A percentile compares a stretch with the other conserved stretches of the same genome.
Conservation (phyloP, 2,888 invertebrate species). For the Drosophila silvestris region DNA sequence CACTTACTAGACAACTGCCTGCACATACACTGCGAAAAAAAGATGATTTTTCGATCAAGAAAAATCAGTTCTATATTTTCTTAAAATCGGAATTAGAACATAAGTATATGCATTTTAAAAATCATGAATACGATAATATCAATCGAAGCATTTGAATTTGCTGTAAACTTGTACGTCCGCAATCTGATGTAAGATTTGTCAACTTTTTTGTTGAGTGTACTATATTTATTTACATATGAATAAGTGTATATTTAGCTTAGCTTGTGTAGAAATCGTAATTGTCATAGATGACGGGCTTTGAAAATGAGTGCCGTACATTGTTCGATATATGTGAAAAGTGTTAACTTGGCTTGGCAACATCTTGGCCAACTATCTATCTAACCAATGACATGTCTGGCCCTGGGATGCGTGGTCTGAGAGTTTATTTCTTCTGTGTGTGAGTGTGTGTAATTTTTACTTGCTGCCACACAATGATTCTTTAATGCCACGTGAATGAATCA, state of each 20-base stretch:
- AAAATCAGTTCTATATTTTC: neutral
- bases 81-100: neutral
- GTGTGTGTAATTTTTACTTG: conserved; percentile 16
- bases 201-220: conserved; percentile 4
- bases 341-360: conserved; percentile 51
- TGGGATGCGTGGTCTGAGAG: conserved; percentile 5
- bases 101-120: neutral
- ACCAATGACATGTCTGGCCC: conserved; percentile 3
- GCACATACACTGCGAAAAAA: neutral
- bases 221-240: neutral
- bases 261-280: conserved; percentile 44
- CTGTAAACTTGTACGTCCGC: neutral
- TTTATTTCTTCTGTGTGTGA: neutral
- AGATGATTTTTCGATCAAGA: neutral
- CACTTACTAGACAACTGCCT: neutral
- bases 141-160: no score
- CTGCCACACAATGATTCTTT: conserved; percentile 70
- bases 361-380: conserved; percentile 14
- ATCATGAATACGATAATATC: neutral
- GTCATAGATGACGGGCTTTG: conserved; percentile 31
- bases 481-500: conserved; percentile 52
- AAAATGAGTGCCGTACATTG: conserved; percentile 47
- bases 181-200: neutral
- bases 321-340: conserved; percentile 67
- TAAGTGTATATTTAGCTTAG: conserved; percentile 7